phyloP scores from a whole-genome alignment of 2,797 vertebrate species.

The Morus bassanus region DNA sequence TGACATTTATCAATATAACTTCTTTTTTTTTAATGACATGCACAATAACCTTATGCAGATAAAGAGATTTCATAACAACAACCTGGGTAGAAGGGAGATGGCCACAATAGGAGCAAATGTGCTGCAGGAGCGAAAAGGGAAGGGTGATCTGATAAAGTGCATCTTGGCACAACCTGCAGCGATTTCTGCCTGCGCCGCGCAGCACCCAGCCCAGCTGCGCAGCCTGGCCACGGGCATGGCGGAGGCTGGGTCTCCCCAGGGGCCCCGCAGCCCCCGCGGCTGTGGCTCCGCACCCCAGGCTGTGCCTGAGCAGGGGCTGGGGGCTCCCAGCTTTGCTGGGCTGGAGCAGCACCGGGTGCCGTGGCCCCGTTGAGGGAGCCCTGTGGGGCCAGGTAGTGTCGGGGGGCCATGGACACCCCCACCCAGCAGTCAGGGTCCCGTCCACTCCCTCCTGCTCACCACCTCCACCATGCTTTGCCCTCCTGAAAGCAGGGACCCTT shows the following conservation, averaged over 20 bases:
- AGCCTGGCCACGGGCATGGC: background rate
- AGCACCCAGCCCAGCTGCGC: rapidly evolving
- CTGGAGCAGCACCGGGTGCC: background rate
- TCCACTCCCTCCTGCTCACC: background rate
- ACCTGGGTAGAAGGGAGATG: background rate
- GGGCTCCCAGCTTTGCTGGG: background rate
- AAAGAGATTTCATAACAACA: constrained; percentile 68
- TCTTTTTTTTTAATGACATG: constrained; percentile 66
- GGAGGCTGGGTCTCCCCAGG: background rate
- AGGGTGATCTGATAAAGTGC: constrained; percentile 23
- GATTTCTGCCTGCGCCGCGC: background rate
- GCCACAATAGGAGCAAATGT: constrained; percentile 32
- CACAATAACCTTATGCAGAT: constrained; percentile 66
- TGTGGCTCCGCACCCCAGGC: rapidly evolving
- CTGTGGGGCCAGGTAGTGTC: background rate
- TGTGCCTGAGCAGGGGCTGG: rapidly evolving
- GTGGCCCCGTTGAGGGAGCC: rapidly evolving
- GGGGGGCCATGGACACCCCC: background rate
- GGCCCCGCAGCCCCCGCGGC: rapidly evolving
- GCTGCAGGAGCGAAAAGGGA: background rate
- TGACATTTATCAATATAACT: constrained; percentile 70
- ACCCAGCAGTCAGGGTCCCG: rapidly evolving
- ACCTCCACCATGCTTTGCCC: background rate
- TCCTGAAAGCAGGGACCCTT: background rate
- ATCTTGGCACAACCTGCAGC: background rate